Percentiles rank a stretch among this genome's conserved stretches.
These are phyloP conservation scores for Plectropomus leopardus DNA, from an alignment of 2,113 vertebrate species.

Conservation along the genomic window DNA sequence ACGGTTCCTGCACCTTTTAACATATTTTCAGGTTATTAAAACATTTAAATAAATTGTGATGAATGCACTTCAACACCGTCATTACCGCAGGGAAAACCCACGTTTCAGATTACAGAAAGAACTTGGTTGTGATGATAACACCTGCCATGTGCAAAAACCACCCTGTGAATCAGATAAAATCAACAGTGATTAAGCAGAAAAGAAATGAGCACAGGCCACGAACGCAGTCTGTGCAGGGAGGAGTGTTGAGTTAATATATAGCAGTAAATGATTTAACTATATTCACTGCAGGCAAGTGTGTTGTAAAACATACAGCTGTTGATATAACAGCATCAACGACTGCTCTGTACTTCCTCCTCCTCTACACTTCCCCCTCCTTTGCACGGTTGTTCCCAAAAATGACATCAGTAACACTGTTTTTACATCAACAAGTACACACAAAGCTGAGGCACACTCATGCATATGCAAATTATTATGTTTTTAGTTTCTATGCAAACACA, in stretches of 20 bases:
- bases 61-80: not conserved
- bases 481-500: not conserved
- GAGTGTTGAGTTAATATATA: not conserved
- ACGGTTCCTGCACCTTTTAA: not conserved
- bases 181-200: not conserved
- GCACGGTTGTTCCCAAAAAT: slow-evolving; percentile 36
- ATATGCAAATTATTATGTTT: not conserved
- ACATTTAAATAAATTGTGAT: no score
- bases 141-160: not conserved
- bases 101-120: slow-evolving; percentile 1
- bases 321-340: not conserved
- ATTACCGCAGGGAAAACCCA: not conserved
- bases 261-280: not conserved
- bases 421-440: not conserved
- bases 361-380: slow-evolving; percentile 43
- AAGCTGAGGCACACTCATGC: not conserved
- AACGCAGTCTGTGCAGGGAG: not conserved
- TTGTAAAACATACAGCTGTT: not conserved
- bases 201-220: not conserved
- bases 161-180: not conserved
- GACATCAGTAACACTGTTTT: not conserved
- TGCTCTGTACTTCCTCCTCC: no score
- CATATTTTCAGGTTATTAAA: not conserved
- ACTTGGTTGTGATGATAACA: not conserved
- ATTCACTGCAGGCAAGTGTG: not conserved